phyloP scores from a whole-genome alignment of 2,888 invertebrate genomes.

The Arctia plantaginis region DNA sequence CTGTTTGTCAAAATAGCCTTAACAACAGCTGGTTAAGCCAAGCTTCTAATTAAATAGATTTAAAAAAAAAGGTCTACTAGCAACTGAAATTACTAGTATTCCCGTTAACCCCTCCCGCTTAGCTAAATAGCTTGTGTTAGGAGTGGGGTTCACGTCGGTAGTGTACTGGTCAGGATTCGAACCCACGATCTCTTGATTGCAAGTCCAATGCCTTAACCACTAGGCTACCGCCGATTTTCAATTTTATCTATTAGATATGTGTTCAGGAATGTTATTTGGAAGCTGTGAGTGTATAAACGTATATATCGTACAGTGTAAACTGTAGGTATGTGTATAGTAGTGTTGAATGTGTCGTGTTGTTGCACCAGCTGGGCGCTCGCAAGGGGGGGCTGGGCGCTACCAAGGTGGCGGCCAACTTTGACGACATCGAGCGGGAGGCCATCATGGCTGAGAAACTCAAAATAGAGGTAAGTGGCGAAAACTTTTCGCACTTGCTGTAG shows the following conservation, averaged over 20 bases:
- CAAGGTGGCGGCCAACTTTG: constrained; percentile 97
- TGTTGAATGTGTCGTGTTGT: background rate
- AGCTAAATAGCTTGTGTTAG: too few relatives aligned
- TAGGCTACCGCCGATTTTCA: too few relatives aligned
- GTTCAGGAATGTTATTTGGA: background rate
- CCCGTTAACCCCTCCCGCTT: too few relatives aligned
- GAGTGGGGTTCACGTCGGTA: too few relatives aligned
- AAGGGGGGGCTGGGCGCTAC: constrained; percentile 97
- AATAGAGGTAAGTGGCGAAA: constrained; percentile 66
- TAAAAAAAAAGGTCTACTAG: too few relatives aligned
- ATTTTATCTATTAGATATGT: background rate
- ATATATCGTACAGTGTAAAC: background rate
- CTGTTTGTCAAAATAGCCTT: background rate
- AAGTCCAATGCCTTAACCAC: too few relatives aligned
- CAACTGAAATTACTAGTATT: too few relatives aligned
- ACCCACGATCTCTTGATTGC: too few relatives aligned
- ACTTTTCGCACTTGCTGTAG: too few relatives aligned
- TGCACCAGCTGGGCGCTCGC: constrained; percentile 91
- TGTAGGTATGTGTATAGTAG: background rate
- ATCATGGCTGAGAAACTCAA: constrained; percentile 93
- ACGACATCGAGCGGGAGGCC: constrained; percentile 96
- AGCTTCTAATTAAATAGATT: background rate
- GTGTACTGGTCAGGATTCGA: too few relatives aligned
- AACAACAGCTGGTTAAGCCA: background rate
- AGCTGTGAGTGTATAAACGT: background rate